Percentiles rank a stretch among this genome's conserved stretches.
These are phyloP conservation scores for Tonatia bakeri DNA, from an alignment of 2,113 vertebrate species.

Conservation along the genomic window DNA sequence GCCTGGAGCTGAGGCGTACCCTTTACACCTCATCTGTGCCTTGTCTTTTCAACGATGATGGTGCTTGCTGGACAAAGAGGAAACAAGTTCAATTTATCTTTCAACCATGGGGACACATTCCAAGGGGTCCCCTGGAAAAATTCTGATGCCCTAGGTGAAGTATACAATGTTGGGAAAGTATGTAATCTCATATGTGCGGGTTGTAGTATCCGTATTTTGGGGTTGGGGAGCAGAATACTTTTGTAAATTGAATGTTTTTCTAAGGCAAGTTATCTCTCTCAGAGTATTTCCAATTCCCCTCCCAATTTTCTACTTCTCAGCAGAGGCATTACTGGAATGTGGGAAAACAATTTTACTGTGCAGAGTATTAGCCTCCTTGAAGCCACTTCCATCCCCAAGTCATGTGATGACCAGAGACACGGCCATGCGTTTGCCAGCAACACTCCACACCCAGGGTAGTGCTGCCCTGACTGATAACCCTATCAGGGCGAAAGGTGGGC, in stretches of 20 bases:
- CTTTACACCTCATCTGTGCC: constrained; percentile 52
- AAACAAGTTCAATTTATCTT: constrained; percentile 46
- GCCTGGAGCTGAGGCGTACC: constrained; percentile 46
- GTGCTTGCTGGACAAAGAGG: neutral
- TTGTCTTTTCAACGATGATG: neutral
- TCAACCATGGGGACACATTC: constrained; percentile 42
- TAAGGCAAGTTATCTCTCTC: neutral
- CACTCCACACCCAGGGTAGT: accelerated
- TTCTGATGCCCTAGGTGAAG: constrained; percentile 3
- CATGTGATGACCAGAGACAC: neutral
- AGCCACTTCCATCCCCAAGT: neutral
- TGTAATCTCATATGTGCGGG: neutral
- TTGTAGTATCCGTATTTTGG: neutral
- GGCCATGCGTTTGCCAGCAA: neutral
- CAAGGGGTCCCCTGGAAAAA: constrained; percentile 30
- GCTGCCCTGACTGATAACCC: neutral
- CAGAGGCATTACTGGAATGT: neutral
- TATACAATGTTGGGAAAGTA: neutral
- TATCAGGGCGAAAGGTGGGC: neutral
- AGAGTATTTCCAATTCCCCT: neutral
- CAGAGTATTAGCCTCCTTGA: neutral
- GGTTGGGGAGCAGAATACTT: neutral
- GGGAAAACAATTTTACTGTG: neutral
- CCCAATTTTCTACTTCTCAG: neutral
- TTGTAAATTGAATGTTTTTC: neutral